These are phyloP conservation scores for Bradypodion ventrale DNA, from an alignment of 2,797 vertebrate species.

Conservation along the genomic window DNA sequence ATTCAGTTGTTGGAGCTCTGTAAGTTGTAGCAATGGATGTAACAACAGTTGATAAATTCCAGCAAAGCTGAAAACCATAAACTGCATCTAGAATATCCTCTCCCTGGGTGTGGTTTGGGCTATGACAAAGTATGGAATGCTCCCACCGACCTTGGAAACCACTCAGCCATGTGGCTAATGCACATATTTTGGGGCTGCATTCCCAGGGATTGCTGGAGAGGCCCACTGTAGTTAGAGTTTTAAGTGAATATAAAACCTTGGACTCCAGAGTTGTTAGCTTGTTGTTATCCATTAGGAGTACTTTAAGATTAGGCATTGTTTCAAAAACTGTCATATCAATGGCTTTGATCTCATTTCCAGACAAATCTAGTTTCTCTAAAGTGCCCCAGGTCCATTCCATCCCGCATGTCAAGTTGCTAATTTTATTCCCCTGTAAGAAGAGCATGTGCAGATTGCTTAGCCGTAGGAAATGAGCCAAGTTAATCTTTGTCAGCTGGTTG, in stretches of 20 bases:
- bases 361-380: conserved; percentile 95
- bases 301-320: conserved; percentile 96
- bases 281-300: conserved; percentile 97
- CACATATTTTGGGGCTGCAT: conserved; percentile 97
- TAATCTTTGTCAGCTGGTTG: conserved; percentile 99
- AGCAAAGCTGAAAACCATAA: conserved; percentile 97
- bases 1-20: conserved; percentile 86
- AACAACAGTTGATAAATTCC: conserved; percentile 92
- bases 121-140: conserved; percentile 95
- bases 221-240: conserved; percentile 88
- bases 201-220: conserved; percentile 98
- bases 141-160: conserved; percentile 97
- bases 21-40: conserved; percentile 83
- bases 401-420: conserved; percentile 93
- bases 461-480: conserved; percentile 98
- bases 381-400: conserved; percentile 99
- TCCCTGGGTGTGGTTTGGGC: conserved; percentile 95
- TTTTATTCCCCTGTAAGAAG: conserved; percentile 99
- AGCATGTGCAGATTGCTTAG: conserved; percentile 94
- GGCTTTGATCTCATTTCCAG: conserved; percentile 93
- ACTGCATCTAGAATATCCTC: conserved; percentile 98
- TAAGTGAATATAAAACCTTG: conserved; percentile 90
- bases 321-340: conserved; percentile 93
- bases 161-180: conserved; percentile 93
- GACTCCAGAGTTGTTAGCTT: conserved; percentile 91